A percentile compares a stretch with the other conserved stretches of the same genome.
These are phyloP conservation scores for Syrrhaptes paradoxus DNA, from an alignment of 2,113 vertebrate species.

Conservation along the genomic window DNA sequence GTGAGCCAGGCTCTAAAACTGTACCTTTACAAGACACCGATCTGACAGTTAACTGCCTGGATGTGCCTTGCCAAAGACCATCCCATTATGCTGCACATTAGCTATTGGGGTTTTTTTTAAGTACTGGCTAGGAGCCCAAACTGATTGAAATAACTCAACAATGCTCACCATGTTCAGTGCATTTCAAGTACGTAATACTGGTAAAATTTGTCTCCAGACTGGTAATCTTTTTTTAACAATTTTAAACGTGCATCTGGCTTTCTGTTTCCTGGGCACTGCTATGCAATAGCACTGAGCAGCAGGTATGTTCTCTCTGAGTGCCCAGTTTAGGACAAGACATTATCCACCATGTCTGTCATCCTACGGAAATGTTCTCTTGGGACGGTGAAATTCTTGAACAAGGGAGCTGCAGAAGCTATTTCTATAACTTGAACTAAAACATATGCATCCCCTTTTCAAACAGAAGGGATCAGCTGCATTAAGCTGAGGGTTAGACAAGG, in stretches of 20 bases:
- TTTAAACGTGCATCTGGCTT: background rate
- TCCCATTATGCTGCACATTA: background rate
- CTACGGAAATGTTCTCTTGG: background rate
- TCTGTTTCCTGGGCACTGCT: background rate
- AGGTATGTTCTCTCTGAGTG: background rate
- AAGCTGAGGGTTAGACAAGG: background rate
- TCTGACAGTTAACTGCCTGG: conserved; percentile 21
- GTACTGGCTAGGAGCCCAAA: background rate
- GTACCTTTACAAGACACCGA: background rate
- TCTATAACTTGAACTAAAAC: background rate
- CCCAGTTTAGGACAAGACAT: background rate
- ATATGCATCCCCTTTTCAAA: background rate
- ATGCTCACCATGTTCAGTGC: background rate
- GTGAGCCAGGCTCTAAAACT: conserved; percentile 40
- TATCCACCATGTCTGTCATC: background rate
- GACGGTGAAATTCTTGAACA: background rate
- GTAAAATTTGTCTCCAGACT: background rate
- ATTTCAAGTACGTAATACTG: background rate
- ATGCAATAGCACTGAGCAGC: background rate
- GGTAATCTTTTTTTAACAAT: background rate
- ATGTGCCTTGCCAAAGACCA: background rate
- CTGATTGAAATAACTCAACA: conserved; percentile 18
- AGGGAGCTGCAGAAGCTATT: background rate
- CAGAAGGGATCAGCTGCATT: background rate
- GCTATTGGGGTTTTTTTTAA: background rate